These are phyloP conservation scores for Cephus cinctus DNA, from an alignment of 1,140 invertebrate genomes.

Conservation along the genomic window DNA sequence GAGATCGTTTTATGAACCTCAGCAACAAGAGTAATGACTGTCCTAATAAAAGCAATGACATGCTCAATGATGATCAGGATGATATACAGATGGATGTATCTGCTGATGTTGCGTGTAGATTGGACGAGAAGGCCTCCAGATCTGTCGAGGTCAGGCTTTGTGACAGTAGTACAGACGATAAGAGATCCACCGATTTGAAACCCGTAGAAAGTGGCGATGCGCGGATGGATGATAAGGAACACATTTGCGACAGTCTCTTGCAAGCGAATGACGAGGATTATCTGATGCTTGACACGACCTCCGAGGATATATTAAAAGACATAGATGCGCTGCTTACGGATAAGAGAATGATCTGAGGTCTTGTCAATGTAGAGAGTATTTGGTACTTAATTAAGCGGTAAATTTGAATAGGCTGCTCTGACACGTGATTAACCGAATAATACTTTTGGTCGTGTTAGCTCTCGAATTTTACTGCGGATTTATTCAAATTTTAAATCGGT, in stretches of 20 bases:
- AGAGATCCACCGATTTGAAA: slow-evolving; percentile 14
- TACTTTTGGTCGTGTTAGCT: no score
- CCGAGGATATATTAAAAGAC: slow-evolving; percentile 49
- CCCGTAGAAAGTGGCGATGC: neutral
- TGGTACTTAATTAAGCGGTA: no score
- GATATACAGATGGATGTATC: no score
- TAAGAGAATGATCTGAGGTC: slow-evolving; percentile 8
- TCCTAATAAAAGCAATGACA: no score
- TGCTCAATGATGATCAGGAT: no score
- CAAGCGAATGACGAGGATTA: slow-evolving; percentile 28
- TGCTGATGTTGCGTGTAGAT: no score
- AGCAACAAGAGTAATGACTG: no score
- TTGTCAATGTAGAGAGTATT: neutral
- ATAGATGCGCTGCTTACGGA: slow-evolving; percentile 45
- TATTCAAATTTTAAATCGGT: slow-evolving; percentile 7
- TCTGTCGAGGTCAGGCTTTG: slow-evolving; percentile 40
- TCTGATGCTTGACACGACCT: slow-evolving; percentile 28
- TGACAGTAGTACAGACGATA: slow-evolving; percentile 40
- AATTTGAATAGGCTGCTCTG: no score
- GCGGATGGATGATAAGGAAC: slow-evolving; percentile 4
- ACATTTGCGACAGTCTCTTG: slow-evolving; percentile 19
- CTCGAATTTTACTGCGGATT: no score
- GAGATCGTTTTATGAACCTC: no score
- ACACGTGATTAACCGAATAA: no score
- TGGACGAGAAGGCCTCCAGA: no score